Conservation (phyloP, 2,797 vertebrate genomes). For the Ctenosaura bakeri region DNA sequence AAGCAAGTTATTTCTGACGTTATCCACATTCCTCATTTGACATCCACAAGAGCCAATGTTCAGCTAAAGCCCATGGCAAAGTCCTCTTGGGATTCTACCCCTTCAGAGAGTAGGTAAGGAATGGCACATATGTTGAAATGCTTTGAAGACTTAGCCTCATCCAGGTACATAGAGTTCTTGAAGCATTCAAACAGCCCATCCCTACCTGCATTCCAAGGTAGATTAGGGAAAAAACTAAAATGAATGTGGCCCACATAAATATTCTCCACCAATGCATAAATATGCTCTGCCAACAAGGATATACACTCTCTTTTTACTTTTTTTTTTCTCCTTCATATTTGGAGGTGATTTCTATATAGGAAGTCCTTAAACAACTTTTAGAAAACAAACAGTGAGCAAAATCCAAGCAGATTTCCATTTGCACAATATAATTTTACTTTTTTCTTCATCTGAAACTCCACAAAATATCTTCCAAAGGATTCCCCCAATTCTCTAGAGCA, state of each 20-base stretch:
- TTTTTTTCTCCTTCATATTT: neutral
- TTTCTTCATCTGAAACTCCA: neutral
- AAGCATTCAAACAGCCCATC: neutral
- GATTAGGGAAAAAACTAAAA: neutral
- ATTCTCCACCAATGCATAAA: neutral
- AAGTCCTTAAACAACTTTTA: neutral
- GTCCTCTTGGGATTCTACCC: neutral
- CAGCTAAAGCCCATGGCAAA: neutral
- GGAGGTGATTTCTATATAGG: neutral
- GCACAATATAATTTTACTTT: neutral
- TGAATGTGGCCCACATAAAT: neutral
- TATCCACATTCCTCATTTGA: slow-evolving; percentile 43
- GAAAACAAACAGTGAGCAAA: neutral
- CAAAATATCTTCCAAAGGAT: too few relatives aligned
- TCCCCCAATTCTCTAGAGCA: too few relatives aligned
- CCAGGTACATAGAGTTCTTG: neutral
- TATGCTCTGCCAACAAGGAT: neutral
- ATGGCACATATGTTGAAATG: neutral
- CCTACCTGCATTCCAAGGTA: neutral
- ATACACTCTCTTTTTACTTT: too few relatives aligned
- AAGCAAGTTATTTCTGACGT: slow-evolving; percentile 60
- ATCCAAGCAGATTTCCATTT: neutral
- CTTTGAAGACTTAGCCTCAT: neutral
- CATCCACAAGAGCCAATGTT: slow-evolving; percentile 3
- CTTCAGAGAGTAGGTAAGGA: neutral